Evolutionary conservation across 2,113 vertebrate genomes (phyloP).

Genomic region (Crotalus tigris): DNA sequence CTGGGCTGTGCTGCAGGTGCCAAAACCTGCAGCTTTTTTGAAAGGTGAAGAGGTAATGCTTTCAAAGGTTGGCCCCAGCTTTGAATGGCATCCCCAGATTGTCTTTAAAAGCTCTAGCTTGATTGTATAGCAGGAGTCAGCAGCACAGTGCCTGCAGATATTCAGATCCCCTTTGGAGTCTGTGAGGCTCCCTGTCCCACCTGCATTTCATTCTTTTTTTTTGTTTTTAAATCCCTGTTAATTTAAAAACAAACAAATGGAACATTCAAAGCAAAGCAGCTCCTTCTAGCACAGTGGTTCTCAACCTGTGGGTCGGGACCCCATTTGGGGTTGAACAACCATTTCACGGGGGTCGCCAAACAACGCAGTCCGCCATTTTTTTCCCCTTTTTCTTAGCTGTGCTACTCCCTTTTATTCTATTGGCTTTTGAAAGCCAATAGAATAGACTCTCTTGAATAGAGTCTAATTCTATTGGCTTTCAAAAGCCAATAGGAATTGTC

Average conservation of each 20-base stretch:
- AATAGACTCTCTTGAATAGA: no score
- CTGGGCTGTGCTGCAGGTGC: neutral
- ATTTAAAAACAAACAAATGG: neutral
- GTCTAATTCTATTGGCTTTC: no score
- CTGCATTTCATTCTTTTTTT: neutral
- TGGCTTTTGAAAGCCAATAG: no score
- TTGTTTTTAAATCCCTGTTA: neutral
- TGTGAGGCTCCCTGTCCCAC: neutral
- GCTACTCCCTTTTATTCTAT: no score
- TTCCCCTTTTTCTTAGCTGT: no score
- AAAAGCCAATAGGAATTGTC: no score
- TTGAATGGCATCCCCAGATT: neutral
- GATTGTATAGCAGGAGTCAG: neutral
- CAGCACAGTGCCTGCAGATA: neutral
- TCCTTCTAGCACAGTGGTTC: no score
- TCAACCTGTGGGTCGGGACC: no score
- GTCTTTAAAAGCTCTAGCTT: neutral
- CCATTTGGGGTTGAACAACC: no score
- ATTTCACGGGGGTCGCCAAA: no score
- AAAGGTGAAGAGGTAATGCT: neutral
- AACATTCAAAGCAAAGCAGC: neutral
- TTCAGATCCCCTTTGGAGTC: neutral
- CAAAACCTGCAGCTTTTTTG: neutral
- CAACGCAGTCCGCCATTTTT: no score
- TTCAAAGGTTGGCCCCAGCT: neutral